Percentiles rank a stretch among this genome's conserved stretches.
phyloP scores from a whole-genome alignment of 2,113 vertebrate genomes.

The Dinomys branickii region DNA sequence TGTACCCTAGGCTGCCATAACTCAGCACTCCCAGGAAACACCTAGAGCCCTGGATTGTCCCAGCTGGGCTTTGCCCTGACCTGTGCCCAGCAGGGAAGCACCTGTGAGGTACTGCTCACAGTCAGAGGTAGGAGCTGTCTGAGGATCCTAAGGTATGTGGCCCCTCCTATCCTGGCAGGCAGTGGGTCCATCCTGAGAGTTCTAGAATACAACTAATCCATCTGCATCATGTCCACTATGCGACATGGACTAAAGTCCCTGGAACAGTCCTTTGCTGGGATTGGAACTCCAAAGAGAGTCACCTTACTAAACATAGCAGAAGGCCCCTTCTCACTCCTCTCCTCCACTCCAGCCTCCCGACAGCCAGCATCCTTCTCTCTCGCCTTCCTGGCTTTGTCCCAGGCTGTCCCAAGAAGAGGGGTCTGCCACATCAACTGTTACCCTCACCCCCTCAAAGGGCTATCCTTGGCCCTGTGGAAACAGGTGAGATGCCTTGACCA shows the following conservation, averaged over 20 bases:
- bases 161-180: neutral
- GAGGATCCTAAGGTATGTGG: neutral
- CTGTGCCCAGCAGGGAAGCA: neutral
- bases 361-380: neutral
- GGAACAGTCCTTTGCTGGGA: neutral
- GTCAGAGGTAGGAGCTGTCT: neutral
- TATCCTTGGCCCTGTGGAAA: neutral
- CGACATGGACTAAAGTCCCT: neutral
- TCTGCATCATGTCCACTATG: too few species aligned
- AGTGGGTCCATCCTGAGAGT: neutral
- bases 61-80: neutral
- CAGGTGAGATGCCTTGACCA: neutral
- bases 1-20: slow-evolving; percentile 80
- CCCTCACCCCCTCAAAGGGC: neutral
- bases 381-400: neutral
- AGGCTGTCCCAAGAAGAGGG: neutral
- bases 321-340: neutral
- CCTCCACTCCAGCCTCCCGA: neutral
- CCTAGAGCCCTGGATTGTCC: neutral
- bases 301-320: neutral
- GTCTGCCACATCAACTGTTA: neutral
- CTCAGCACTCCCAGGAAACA: slow-evolving; percentile 48
- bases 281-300: neutral
- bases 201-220: neutral
- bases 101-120: neutral